Base-by-base conservation (phyloP, 1,140 invertebrate genomes). In the Venustaconcha ellipsiformis region DNA sequence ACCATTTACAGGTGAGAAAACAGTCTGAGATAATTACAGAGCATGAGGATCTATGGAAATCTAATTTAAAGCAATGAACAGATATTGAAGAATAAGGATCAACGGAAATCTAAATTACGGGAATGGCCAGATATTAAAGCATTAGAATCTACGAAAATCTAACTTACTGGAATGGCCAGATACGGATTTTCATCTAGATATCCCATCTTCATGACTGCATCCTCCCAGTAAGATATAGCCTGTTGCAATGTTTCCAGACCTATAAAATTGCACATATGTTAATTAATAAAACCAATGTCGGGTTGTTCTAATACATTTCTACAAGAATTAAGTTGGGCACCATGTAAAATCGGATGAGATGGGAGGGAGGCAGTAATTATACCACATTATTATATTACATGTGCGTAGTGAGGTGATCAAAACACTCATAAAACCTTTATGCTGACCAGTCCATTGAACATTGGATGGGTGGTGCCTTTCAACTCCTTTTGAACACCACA, bases 131-230 rank as follows among this genome's bases (percentile, higher is more conserved):
- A n/a, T 59, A 15, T 59, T n/a, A 59, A 59, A 48, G 6, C 37
- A 48, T 48, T 48, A 48, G 11, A 6, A 48, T 48, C 37, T 48
- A 48, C 0, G 1, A 6, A 48, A 48, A 48, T 48, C 4, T 48
- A 48, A 68, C 75, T 68, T 68, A 77, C 75, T 56, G 75, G 67
- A n/a, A 77, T 72, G 18, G 75, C 75, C 30, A 70, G 75, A 14
- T 72, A 13, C 3, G 70, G 75, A 63, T 57, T 67, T 30, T 77
- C 75, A 68, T 77, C 75, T 15, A 77, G 64, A 37, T 77, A 77
- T 37, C 75, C 75, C 75, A 77, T 72, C 75, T 77, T 77, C 75
- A 77, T 77, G 5, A 77, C 75, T 23, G 75, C 75, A 72, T 77
- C 75, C 63, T 77, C 75, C 75, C 75, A 77, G 58, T 77, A 77